Percentiles rank a stretch among this genome's conserved stretches.
These are phyloP conservation scores for Enhydra lutris DNA, from an alignment of 2,113 vertebrate species.

Conservation along the genomic window DNA sequence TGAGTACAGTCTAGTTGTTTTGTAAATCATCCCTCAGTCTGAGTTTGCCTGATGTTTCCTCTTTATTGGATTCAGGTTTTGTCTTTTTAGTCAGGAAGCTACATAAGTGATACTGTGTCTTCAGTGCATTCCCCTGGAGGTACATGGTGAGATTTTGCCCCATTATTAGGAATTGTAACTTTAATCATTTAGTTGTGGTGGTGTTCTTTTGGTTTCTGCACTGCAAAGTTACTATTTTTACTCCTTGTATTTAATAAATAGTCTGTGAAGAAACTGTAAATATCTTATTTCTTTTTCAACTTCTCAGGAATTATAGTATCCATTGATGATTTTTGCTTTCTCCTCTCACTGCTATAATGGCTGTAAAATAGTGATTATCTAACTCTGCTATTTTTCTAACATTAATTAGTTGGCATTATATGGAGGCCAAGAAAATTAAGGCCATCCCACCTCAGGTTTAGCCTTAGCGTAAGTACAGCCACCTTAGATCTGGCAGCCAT, in stretches of 20 bases:
- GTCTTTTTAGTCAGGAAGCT: not conserved
- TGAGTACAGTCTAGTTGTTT: not conserved
- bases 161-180: not conserved
- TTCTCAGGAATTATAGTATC: not conserved
- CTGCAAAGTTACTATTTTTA: not conserved
- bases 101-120: not conserved
- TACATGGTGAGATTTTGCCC: not conserved
- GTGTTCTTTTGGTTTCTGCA: not conserved
- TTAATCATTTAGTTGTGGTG: not conserved
- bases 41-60: not conserved
- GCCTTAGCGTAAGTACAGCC: too few relatives aligned
- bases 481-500: too few relatives aligned
- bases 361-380: not conserved
- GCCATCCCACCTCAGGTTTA: too few relatives aligned
- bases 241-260: conserved; percentile 38
- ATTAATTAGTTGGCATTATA: not conserved
- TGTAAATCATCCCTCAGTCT: not conserved
- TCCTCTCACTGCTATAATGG: not conserved
- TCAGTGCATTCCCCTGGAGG: not conserved
- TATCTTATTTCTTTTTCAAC: not conserved
- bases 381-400: not conserved
- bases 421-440: too few relatives aligned
- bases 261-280: not conserved
- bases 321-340: not conserved
- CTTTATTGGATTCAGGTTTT: not conserved